phyloP scores from a whole-genome alignment of 2,888 invertebrate genomes.

The Hetaerina titia region DNA sequence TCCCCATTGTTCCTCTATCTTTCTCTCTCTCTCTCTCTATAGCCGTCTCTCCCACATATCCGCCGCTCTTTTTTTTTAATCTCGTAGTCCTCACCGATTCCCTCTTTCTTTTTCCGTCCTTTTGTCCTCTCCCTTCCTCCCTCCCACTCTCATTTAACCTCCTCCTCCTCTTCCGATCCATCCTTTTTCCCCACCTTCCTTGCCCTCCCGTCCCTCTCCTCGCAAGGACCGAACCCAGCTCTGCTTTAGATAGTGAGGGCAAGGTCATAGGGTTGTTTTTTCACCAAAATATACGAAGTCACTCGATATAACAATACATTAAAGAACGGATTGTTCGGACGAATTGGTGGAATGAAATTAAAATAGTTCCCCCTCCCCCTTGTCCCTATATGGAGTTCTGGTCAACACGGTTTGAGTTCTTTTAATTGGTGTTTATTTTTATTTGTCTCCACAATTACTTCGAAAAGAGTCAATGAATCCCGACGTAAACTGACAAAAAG shows the following conservation, averaged over 20 bases:
- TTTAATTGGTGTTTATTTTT: too few species aligned
- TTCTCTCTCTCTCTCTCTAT: not conserved
- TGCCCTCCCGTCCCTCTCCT: too few species aligned
- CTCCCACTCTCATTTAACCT: not conserved
- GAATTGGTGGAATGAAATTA: not conserved
- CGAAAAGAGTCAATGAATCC: too few species aligned
- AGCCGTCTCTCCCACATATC: not conserved
- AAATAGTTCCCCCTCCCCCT: not conserved
- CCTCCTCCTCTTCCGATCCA: not conserved
- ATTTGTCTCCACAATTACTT: too few species aligned
- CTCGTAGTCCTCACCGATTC: not conserved
- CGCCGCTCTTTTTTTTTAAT: not conserved
- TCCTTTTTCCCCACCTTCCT: not conserved
- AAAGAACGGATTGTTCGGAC: not conserved
- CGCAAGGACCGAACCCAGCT: too few species aligned
- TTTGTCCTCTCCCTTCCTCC: not conserved
- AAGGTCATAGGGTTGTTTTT: too few species aligned
- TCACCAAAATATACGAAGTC: not conserved
- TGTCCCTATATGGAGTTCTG: too few species aligned
- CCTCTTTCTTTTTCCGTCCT: not conserved
- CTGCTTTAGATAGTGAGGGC: too few species aligned
- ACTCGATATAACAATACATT: slow-evolving; percentile 1
- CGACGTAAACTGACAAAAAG: too few species aligned
- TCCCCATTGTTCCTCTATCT: not conserved
- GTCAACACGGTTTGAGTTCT: too few species aligned